These are phyloP conservation scores for Brienomyrus brachyistius DNA, from an alignment of 2,113 vertebrate species.

Conservation along the genomic window DNA sequence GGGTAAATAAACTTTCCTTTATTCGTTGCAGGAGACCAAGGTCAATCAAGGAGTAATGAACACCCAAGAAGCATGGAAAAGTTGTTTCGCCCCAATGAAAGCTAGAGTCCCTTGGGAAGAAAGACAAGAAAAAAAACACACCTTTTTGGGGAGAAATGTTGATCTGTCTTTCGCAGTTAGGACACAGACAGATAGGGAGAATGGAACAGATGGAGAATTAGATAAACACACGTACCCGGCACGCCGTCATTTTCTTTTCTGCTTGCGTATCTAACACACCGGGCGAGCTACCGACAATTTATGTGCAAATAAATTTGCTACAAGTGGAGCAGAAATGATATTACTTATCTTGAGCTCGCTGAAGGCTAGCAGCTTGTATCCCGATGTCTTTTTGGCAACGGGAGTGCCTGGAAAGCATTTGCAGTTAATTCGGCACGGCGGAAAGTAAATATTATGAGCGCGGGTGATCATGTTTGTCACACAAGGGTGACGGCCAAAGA, in stretches of 20 bases:
- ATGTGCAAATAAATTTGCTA: slow-evolving; percentile 2
- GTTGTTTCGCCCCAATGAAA: neutral
- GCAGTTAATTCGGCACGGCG: neutral
- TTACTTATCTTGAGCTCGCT: neutral
- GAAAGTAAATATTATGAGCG: neutral
- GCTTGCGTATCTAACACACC: neutral
- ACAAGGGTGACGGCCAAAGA: neutral
- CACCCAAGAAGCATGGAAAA: neutral
- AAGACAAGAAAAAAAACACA: neutral
- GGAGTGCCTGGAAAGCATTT: neutral
- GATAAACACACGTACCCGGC: neutral
- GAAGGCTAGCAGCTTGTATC: neutral
- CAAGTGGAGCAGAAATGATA: neutral
- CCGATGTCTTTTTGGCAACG: neutral
- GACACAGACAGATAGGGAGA: neutral
- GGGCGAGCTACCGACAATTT: neutral
- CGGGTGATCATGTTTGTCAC: neutral
- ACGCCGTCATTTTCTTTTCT: neutral
- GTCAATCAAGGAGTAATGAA: neutral
- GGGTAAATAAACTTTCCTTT: neutral
- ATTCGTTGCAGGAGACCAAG: neutral
- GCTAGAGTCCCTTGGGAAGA: neutral
- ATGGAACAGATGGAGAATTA: neutral
- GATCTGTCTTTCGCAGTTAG: neutral
- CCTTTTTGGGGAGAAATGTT: neutral